Percentiles rank a stretch among this genome's conserved stretches.
Evolutionary conservation across 2,113 vertebrate genomes (phyloP).

Genomic region (Clinocottus analis): DNA sequence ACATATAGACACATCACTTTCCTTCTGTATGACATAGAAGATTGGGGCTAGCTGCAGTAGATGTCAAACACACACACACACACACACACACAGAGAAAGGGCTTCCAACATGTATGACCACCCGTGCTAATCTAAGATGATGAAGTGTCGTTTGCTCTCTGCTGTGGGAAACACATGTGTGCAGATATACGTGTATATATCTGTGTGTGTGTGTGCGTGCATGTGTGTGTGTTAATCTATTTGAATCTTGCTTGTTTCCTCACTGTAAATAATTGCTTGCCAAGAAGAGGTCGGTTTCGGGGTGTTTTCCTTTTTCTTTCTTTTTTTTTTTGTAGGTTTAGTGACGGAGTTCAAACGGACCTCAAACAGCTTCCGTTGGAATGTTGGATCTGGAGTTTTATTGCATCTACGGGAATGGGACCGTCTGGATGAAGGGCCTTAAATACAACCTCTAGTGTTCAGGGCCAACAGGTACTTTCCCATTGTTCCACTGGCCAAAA

Average conservation of each 20-base stretch:
- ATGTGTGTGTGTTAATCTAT: conserved; percentile 32
- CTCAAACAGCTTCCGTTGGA: conserved; percentile 54
- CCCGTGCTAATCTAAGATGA: conserved; percentile 69
- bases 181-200: neutral
- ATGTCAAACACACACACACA: conserved; percentile 14
- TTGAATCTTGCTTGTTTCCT: conserved; percentile 36
- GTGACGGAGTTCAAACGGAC: conserved; percentile 52
- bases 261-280: conserved; percentile 39
- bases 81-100: conserved; percentile 23
- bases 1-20: conserved; percentile 77
- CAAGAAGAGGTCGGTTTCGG: conserved; percentile 39
- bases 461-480: conserved; percentile 58
- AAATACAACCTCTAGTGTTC: conserved; percentile 18
- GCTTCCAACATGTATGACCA: conserved; percentile 61
- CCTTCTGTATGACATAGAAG: conserved; percentile 63
- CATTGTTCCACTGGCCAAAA: neutral
- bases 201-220: neutral
- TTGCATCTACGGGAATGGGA: conserved; percentile 53
- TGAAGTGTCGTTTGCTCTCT: conserved; percentile 67
- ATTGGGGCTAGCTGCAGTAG: conserved; percentile 38
- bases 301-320: conserved; percentile 29
- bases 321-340: conserved; percentile 46
- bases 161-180: conserved; percentile 40
- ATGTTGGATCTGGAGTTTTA: conserved; percentile 51
- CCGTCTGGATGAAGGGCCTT: conserved; percentile 34